Base-by-base conservation (phyloP, 2,113 vertebrate species). In the Bufo bufo region DNA sequence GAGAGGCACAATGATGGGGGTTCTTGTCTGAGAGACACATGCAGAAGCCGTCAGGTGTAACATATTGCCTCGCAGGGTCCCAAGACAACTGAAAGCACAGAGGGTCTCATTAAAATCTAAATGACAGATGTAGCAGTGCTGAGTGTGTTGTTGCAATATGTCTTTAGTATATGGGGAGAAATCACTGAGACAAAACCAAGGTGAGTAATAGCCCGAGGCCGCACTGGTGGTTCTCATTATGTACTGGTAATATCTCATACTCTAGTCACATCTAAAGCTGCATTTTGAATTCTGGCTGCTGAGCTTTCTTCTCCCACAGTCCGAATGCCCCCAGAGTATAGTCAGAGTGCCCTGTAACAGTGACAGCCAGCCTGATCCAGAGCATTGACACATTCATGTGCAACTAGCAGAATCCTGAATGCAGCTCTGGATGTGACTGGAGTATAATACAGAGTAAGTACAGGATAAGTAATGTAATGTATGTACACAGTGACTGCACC, bases 1-100 rank as follows among this genome's bases (percentile, higher is more conserved):
- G 79, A 85, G 92, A 91, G 93, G 89, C 90, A 90, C 90, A 93
- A 93, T 50, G 52, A 59, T 59, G 19, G 20, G 59, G 77, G 6
- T 20, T 16, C 19, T 86, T 63, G 50, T 65, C 61, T 49, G 43
- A 12, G 66, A 72, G 56, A 87, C 52, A 49, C 45, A 14, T 47
- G 43, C 4, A 80, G 78, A 58, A 80, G 14, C 66, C 52, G 54
- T 58, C 69, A 71, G 14, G 11, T 65, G 71, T 6, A 81, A 71
- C 33, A 58, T 56, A 72, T 59, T 58, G 82, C 3, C 3, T 5
- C 11, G 3, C 6, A 8, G 17, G 11, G 82, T 66, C 54, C 71
- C 58, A 33, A 71, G 52, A 85, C 52, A 11, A 4, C 56, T 49
- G 16, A n/a, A 43, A 0, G 50, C 33, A 49, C 54, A 12, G 59